Evolutionary conservation across 2,797 vertebrate genomes (phyloP).

Genomic region (Macropus fuliginosus): DNA sequence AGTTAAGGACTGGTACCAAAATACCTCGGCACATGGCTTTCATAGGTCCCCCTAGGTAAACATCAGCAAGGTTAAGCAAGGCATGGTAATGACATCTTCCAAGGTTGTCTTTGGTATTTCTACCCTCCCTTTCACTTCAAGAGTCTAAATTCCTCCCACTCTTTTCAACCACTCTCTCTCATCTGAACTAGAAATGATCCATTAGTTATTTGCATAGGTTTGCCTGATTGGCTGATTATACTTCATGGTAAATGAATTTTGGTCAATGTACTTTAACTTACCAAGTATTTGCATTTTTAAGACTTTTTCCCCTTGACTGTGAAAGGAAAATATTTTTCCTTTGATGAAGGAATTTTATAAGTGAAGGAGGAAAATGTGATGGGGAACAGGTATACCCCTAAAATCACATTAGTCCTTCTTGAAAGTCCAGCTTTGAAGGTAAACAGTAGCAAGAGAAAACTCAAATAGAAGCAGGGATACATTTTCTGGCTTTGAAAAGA

Average conservation of each 20-base stretch:
- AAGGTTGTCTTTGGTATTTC: not conserved
- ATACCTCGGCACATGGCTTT: not conserved
- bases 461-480: not conserved
- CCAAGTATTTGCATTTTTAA: slow-evolving; percentile 1
- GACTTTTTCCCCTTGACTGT: not conserved
- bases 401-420: not conserved
- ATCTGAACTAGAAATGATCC: not conserved
- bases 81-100: not conserved
- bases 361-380: not conserved
- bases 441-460: not conserved
- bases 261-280: not conserved
- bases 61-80: not conserved
- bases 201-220: not conserved
- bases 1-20: not conserved
- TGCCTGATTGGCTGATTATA: not conserved
- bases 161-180: not conserved
- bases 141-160: not conserved
- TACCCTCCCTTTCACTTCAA: not conserved
- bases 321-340: not conserved
- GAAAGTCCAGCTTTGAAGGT: not conserved
- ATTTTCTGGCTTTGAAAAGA: not conserved
- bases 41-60: not conserved
- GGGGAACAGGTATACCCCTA: not conserved
- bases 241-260: not conserved
- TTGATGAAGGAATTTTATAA: not conserved